phyloP scores from a whole-genome alignment of 2,113 vertebrate species.

The Meles meles region DNA sequence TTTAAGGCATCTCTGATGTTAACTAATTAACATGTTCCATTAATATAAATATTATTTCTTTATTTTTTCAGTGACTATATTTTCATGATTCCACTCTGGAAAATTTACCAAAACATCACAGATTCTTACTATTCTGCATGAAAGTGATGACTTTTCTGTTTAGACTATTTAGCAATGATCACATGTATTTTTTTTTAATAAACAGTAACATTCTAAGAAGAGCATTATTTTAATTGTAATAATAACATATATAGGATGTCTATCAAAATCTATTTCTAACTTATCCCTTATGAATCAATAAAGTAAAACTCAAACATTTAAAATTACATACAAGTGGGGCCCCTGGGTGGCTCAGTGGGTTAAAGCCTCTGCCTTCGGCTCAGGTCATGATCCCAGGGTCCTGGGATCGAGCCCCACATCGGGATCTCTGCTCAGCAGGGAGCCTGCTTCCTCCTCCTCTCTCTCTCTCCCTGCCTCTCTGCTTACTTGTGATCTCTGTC shows the following conservation, averaged over 20 bases:
- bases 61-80: not conserved
- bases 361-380: too few species aligned
- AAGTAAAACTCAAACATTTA: not conserved
- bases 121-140: not conserved
- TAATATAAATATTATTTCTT: not conserved
- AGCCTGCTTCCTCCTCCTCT: too few species aligned
- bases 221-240: not conserved
- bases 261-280: not conserved
- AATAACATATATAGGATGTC: not conserved
- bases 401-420: too few species aligned
- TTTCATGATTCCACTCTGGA: not conserved
- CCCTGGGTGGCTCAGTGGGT: too few species aligned
- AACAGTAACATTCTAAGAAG: not conserved
- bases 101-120: not conserved
- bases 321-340: not conserved
- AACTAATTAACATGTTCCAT: not conserved
- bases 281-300: not conserved
- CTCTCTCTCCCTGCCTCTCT: too few species aligned
- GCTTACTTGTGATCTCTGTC: too few species aligned
- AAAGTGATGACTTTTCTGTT: not conserved
- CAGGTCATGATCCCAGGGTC: too few species aligned
- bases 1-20: not conserved
- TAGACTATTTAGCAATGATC: not conserved
- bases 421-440: too few species aligned
- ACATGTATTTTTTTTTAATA: not conserved